Percentiles rank a stretch among this genome's conserved stretches.
phyloP scores from a whole-genome alignment of 2,113 vertebrate genomes.

The Pelecanus crispus region DNA sequence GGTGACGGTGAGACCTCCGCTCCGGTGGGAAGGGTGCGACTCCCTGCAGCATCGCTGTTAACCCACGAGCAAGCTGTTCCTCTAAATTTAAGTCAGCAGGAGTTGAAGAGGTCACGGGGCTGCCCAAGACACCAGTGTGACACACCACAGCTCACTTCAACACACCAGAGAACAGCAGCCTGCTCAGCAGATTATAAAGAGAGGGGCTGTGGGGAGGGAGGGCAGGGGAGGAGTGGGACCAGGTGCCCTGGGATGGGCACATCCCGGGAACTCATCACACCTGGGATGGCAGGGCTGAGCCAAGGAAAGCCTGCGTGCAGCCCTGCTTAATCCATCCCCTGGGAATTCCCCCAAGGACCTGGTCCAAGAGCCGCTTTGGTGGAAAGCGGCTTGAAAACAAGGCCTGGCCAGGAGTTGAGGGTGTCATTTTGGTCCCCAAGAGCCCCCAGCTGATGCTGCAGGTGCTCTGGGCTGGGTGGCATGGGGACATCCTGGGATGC shows the following conservation, averaged over 20 bases:
- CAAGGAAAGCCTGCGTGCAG: not conserved
- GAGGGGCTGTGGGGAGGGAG: not conserved
- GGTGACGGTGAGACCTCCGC: not conserved
- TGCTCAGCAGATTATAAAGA: not conserved
- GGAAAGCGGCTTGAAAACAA: not conserved
- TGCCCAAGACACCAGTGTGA: rapidly evolving
- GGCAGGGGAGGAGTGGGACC: not conserved
- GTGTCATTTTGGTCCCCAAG: not conserved
- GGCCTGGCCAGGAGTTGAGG: not conserved
- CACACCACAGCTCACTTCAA: not conserved
- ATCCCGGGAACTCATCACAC: not conserved
- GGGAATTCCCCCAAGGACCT: not conserved
- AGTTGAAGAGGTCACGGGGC: not conserved
- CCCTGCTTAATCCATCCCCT: not conserved
- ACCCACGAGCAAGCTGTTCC: not conserved
- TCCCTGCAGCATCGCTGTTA: not conserved
- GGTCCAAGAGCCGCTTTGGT: rapidly evolving
- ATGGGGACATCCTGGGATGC: not conserved
- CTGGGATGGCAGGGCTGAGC: not conserved
- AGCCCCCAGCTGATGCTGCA: not conserved
- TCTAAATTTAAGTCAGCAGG: not conserved
- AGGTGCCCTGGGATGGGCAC: not conserved
- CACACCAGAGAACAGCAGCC: rapidly evolving
- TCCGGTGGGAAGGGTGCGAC: rapidly evolving
- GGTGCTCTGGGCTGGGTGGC: not conserved